Base-by-base conservation (phyloP, 1,140 invertebrate species). In the Lepidostoma basale region DNA sequence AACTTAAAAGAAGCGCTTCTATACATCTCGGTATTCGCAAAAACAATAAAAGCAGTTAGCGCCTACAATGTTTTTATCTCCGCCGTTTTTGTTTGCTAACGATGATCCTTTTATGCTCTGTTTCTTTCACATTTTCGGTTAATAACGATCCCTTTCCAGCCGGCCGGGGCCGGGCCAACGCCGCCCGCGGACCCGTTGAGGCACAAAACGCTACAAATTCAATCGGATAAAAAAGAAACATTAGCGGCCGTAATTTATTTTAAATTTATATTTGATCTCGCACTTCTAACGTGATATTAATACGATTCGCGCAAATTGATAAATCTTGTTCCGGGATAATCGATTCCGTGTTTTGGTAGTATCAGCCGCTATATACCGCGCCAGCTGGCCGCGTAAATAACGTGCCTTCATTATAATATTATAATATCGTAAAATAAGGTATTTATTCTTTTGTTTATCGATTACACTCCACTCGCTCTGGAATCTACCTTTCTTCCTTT, bases 101-200 rank as follows among this genome's bases (percentile, higher is more conserved):
- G 52, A 56, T 56, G 52, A 56, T 56, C 52, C 52, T 30, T 49
- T 56, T 56, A 56, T 56, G 52, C 33, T 56, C 52, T 30, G 52
- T 30, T 56, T 33, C 52, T 56, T 28, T 30, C 52, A 56, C 52
- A 56, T 56, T 49, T 56, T 56, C 52, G 52, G 52, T 56, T 56
- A 56, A 56, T 56, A 56, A 56, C 16, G 52, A 6, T 30, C 52
- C 52, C 25, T 10, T 54, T 16, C 49, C 26, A 6, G 14, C 44
- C 18, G 44, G 16, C 44, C 12, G n/a, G 10, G 52, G 25, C 8
- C 25, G n/a, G n/a, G n/a, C n/a, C n/a, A n/a, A n/a, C n/a, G 14
- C 44, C 18, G 44, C 44, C 44, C 12, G n/a, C 23, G 52, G 25
- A 14, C 25, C 49, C 42, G 26, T n/a, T n/a, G n/a, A n/a, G 8